Percentiles rank a stretch among this genome's conserved stretches.
These are phyloP conservation scores for Morus bassanus DNA, from an alignment of 2,797 vertebrate species.

Conservation along the genomic window DNA sequence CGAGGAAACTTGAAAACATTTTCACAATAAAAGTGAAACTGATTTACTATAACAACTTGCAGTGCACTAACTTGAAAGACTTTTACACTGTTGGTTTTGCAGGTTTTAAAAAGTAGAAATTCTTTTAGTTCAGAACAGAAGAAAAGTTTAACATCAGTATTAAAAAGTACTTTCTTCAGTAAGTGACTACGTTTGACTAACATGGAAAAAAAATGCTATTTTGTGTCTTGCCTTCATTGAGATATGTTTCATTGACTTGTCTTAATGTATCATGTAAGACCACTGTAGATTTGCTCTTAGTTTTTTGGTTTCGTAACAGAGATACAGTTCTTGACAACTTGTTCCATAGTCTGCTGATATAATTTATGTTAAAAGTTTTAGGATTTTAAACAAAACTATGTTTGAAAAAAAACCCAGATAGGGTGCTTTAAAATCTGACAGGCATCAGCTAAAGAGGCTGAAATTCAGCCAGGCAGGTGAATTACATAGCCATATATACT, in stretches of 20 bases:
- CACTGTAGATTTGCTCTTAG: background rate
- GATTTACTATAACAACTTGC: slow-evolving; percentile 19
- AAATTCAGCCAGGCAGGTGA: background rate
- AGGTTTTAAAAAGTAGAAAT: slow-evolving; percentile 55
- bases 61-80: slow-evolving; percentile 46
- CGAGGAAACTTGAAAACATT: background rate
- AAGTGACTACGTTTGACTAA: slow-evolving; percentile 63
- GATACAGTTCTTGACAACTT: background rate
- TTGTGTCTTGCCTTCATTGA: slow-evolving; percentile 35
- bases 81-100: slow-evolving; percentile 48
- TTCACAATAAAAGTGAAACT: slow-evolving; percentile 6
- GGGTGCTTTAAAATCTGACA: background rate
- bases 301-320: background rate
- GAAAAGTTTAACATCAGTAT: slow-evolving; percentile 50
- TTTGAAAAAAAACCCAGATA: background rate
- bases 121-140: slow-evolving; percentile 60
- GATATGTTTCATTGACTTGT: slow-evolving; percentile 31
- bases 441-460: background rate
- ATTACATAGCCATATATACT: background rate
- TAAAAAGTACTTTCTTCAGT: slow-evolving; percentile 55
- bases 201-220: slow-evolving; percentile 32
- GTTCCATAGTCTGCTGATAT: background rate
- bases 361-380: background rate
- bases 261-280: background rate
- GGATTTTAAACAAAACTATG: background rate